Base-by-base conservation (phyloP, 2,113 vertebrate species). In the Rhagologus leucostigma region DNA sequence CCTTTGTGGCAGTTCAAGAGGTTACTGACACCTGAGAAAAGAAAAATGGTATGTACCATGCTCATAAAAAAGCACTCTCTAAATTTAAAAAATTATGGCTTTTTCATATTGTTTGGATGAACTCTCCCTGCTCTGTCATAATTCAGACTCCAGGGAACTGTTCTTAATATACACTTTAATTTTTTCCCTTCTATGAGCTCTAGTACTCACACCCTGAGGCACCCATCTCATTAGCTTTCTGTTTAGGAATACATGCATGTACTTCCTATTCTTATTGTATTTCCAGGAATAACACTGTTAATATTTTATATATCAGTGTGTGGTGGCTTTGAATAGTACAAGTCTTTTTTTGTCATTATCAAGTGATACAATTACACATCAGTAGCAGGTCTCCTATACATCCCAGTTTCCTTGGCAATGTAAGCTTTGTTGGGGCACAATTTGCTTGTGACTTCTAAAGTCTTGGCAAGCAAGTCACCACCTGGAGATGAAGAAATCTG, bases 11-110 rank as follows among this genome's bases (percentile, higher is more conserved):
- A 9, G 32, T 21, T 41, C 37, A 3, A 46, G 32, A 55, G 44
- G 60, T 35, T 42, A 46, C 32, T 57, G 78, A 30, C 52, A 23
- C 5, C 6, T 13, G 21, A 52, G 55, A 44, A 62, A 46, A 65
- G 32, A 32, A 55, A 87, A 90, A 22, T 17, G 1, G 1, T 20
- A 4, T 0, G 1, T 16, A 8, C 26, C 12, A 14, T 3, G 3
- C 22, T 76, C 46, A 33, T 15, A 13, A 30, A 50, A 75, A 79
- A 37, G 18, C 17, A 33, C 30, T 62, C 44, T 13, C 44, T 56
- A 10, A 42, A 59, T 46, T 42, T 52, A 17, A 85, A 49, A 69
- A 64, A n/a, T 10, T 2, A 15, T 80, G 49, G 3, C 30, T 76
- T 83, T 73, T 86, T 68, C 57, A 21, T 23, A 33, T 42, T 60